phyloP scores from a whole-genome alignment of 2,797 vertebrate genomes.

The Sebastes jordani region DNA sequence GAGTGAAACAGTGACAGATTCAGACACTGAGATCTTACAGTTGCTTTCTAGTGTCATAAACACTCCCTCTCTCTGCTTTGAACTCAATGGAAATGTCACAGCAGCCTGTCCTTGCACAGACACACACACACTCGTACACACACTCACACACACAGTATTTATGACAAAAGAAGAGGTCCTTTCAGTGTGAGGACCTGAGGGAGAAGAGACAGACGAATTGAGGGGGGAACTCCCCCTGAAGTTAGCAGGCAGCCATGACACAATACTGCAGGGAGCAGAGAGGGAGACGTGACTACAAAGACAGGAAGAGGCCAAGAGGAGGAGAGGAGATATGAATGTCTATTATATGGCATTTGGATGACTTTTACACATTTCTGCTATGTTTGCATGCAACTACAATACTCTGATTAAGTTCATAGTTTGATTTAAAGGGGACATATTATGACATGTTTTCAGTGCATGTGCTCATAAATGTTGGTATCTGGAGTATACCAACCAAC shows the following conservation, averaged over 20 bases:
- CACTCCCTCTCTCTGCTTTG: constrained; percentile 49
- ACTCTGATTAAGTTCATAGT: background rate
- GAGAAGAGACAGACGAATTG: constrained; percentile 51
- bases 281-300: background rate
- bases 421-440: too few relatives aligned
- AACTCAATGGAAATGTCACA: constrained; percentile 62
- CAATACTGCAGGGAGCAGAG: constrained; percentile 34
- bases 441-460: too few relatives aligned
- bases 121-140: background rate
- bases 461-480: too few relatives aligned
- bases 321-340: background rate
- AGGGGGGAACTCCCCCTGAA: constrained; percentile 54
- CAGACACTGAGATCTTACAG: constrained; percentile 54
- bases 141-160: constrained; percentile 26
- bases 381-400: background rate
- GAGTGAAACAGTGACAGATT: constrained; percentile 20
- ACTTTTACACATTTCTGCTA: background rate
- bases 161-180: constrained; percentile 61
- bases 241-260: constrained; percentile 51
- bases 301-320: constrained; percentile 15
- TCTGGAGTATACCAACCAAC: too few relatives aligned
- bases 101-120: constrained; percentile 21
- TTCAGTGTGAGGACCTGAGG: constrained; percentile 70
- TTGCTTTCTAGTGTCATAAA: constrained; percentile 62
- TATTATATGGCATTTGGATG: background rate